Evolutionary conservation across 2,888 invertebrate species (phyloP), one percentile per base, ranked within the genome.

Genomic region (Uloborus plumipes): DNA sequence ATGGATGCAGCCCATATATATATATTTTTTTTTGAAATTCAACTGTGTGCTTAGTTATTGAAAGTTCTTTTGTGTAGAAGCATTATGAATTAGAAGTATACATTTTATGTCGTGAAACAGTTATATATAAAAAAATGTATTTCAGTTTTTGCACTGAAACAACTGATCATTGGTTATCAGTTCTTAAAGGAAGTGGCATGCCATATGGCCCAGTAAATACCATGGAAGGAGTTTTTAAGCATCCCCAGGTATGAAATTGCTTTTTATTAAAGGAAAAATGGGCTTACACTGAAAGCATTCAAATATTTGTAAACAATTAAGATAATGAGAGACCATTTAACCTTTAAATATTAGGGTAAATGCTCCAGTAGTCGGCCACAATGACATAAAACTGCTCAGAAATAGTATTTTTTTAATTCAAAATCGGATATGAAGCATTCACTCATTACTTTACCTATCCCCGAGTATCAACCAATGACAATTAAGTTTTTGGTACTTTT

Each of bases 191-290:
- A 20, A 92, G 93, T 0, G 90, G 93, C 1, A 95, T 97, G 88
- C 96, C 98, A 0, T 94, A 93, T 87, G 98, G 97, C 0, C 96
- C 97, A 0, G 93, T 99, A 4, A 98, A 99, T 90, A 93, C 91
- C 59, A 93, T 98, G 89, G 90, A 92, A 84, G 93, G 95, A 89
- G 95, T 95, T 0, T 98, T 98, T 89, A 91, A 93, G 70, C 96
- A 98, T 90, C 93, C 94, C 2, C 98, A 98, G 89, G 92, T 98
- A 0, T 91, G 90, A 75, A 31, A 31, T 61, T 22, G 22, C 22
- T 2, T 16, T 22, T 26, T 13, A 22, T 26, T 26, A 61, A 55
- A 18, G 16, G 26, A 2, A 61, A 20, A 11, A 53, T 59, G n/a
- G 9, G 22, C 0, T 59, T 20, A 59, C n/a, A 20, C 18, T 6